Evolutionary conservation across 2,113 vertebrate species (phyloP).

Genomic region (Dendropsophus ebraccatus): DNA sequence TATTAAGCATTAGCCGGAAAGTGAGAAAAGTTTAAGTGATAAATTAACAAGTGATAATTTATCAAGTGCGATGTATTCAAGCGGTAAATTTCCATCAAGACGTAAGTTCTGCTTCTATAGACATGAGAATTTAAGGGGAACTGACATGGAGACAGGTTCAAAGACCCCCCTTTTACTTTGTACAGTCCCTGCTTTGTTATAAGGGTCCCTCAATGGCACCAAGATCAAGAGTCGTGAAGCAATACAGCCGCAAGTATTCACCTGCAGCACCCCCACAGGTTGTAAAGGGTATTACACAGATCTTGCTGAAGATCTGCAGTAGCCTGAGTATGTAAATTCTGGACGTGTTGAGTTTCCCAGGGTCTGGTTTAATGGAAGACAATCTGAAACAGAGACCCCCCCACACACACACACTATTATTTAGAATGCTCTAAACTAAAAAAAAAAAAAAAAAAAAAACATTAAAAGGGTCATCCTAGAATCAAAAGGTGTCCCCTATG

Average conservation of each 20-base stretch:
- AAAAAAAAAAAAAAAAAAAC: too few relatives aligned
- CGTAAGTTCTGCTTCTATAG: background rate
- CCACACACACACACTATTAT: too few relatives aligned
- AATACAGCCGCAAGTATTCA: too few relatives aligned
- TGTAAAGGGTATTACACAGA: background rate
- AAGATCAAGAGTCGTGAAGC: too few relatives aligned
- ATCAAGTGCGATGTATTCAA: slow-evolving; percentile 7
- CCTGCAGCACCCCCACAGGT: background rate
- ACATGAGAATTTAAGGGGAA: background rate
- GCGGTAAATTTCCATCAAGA: background rate
- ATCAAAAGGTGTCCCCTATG: too few relatives aligned
- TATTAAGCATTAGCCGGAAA: slow-evolving; percentile 21
- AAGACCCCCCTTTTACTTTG: background rate
- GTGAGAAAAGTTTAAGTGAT: slow-evolving; percentile 35
- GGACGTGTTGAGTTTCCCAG: too few relatives aligned
- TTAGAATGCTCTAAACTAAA: too few relatives aligned
- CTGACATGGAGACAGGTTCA: background rate
- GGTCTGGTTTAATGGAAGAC: too few relatives aligned
- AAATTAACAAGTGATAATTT: slow-evolving; percentile 39
- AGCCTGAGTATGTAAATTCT: too few relatives aligned
- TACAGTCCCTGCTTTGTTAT: background rate
- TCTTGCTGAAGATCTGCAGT: background rate
- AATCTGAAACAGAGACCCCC: too few relatives aligned
- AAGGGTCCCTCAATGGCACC: background rate
- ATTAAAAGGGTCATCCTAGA: too few relatives aligned